Evolutionary conservation across 2,888 invertebrate species (phyloP).

Genomic region (Plagiodera versicolora): DNA sequence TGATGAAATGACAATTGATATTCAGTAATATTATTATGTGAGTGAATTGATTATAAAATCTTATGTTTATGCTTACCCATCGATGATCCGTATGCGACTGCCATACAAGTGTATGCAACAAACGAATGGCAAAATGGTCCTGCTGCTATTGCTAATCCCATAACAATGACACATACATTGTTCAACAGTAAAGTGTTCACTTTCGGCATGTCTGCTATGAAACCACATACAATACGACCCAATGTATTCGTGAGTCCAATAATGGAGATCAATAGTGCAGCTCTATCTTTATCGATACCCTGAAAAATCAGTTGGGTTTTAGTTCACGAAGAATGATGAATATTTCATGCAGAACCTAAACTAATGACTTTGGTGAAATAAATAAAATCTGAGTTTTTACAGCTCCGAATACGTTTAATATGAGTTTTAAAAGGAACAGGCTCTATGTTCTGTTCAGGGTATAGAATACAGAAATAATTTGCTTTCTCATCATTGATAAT

Average conservation of each 20-base stretch:
- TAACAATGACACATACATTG: slow-evolving; percentile 87
- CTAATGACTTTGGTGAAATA: too few relatives aligned
- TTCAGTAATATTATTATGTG: too few relatives aligned
- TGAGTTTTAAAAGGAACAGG: too few relatives aligned
- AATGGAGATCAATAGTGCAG: slow-evolving; percentile 76
- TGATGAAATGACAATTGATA: too few relatives aligned
- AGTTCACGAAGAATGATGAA: too few relatives aligned
- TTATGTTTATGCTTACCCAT: slow-evolving; percentile 67
- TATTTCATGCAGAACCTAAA: too few relatives aligned
- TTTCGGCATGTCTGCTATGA: slow-evolving; percentile 87
- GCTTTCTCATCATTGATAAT: too few relatives aligned
- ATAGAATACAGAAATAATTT: too few relatives aligned
- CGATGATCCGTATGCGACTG: slow-evolving; percentile 88
- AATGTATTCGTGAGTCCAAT: slow-evolving; percentile 94
- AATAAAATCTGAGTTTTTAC: too few relatives aligned
- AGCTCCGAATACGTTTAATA: too few relatives aligned
- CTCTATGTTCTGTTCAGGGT: too few relatives aligned
- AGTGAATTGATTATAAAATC: too few relatives aligned
- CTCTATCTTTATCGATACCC: slow-evolving; percentile 71
- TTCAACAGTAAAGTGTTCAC: slow-evolving; percentile 92
- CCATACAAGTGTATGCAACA: slow-evolving; percentile 73
- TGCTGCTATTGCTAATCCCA: slow-evolving; percentile 80
- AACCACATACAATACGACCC: slow-evolving; percentile 87
- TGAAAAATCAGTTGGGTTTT: slow-evolving; percentile 49
- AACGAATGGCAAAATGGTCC: slow-evolving; percentile 84